Percentiles rank a stretch among this genome's conserved stretches.
Evolutionary conservation across 1,140 invertebrate species (phyloP).

Genomic region (Diplogasteroides magnus): DNA sequence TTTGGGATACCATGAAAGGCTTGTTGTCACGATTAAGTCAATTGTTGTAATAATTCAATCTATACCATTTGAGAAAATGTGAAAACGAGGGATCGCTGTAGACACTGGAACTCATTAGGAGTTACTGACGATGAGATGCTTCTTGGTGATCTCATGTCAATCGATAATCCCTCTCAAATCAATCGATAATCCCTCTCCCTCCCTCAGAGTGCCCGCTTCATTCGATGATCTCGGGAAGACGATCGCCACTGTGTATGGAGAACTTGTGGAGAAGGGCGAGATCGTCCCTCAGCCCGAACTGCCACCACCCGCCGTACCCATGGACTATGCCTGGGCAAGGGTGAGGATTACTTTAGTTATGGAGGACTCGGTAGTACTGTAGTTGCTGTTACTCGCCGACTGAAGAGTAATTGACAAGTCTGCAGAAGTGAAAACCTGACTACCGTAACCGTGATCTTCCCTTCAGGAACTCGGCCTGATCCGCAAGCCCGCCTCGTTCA

Average conservation of each 20-base stretch:
- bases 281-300: slow-evolving; percentile 83
- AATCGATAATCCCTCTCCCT: too few relatives aligned
- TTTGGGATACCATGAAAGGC: too few relatives aligned
- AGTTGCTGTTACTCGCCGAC: slow-evolving; percentile 1
- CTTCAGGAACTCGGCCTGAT: slow-evolving; percentile 87
- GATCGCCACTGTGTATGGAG: slow-evolving; percentile 71
- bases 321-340: slow-evolving; percentile 98
- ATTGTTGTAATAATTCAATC: too few relatives aligned
- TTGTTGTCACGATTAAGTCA: too few relatives aligned
- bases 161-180: too few relatives aligned
- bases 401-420: not conserved
- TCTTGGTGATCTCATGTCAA: too few relatives aligned
- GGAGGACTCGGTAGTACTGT: slow-evolving; percentile 1
- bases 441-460: too few relatives aligned
- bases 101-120: too few relatives aligned
- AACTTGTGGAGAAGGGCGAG: slow-evolving; percentile 73
- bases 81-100: not conserved
- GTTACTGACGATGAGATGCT: too few relatives aligned
- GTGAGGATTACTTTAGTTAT: slow-evolving; percentile 59
- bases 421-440: too few relatives aligned
- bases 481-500: slow-evolving; percentile 96
- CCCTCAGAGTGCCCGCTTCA: slow-evolving; percentile 74
- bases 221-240: slow-evolving; percentile 82
- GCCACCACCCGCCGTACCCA: slow-evolving; percentile 94
- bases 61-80: too few relatives aligned